These are phyloP conservation scores for Pocota personata DNA, from an alignment of 2,888 invertebrate species.

Conservation along the genomic window DNA sequence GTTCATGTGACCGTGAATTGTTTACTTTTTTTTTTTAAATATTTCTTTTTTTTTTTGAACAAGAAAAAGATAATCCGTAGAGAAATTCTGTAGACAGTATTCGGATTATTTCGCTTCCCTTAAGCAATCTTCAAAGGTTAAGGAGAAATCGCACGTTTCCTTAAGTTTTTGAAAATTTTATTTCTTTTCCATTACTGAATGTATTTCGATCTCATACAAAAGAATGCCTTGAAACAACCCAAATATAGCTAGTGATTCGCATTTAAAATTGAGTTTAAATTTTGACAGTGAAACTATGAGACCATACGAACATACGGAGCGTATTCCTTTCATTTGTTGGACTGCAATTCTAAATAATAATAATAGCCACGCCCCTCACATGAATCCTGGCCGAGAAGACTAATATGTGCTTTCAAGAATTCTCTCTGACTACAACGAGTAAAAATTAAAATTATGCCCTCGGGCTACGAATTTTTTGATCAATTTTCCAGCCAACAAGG, in stretches of 20 bases:
- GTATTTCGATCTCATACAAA: too few relatives aligned
- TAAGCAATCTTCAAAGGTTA: too few relatives aligned
- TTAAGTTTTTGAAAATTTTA: too few relatives aligned
- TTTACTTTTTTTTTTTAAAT: background rate
- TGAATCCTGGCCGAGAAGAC: constrained; percentile 33
- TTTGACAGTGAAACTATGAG: background rate
- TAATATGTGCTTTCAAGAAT: constrained; percentile 56
- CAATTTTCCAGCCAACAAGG: constrained; percentile 68
- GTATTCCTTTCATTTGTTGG: constrained; percentile 30
- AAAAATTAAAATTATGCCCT: constrained; percentile 67
- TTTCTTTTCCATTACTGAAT: too few relatives aligned
- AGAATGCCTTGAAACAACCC: too few relatives aligned
- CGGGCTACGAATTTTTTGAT: constrained; percentile 72
- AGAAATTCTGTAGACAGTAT: background rate
- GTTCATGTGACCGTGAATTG: background rate
- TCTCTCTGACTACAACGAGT: constrained; percentile 17
- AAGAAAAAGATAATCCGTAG: background rate
- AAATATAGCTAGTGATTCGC: too few relatives aligned
- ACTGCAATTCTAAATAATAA: constrained; percentile 57
- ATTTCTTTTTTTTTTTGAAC: background rate
- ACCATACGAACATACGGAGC: background rate
- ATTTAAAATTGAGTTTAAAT: too few relatives aligned
- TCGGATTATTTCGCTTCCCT: too few relatives aligned
- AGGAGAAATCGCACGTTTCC: too few relatives aligned
- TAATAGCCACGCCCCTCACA: constrained; percentile 56